Evolutionary conservation across 2,888 invertebrate species (phyloP), one percentile per base, ranked within the genome.

Genomic region (Drosophila kambysellisi): DNA sequence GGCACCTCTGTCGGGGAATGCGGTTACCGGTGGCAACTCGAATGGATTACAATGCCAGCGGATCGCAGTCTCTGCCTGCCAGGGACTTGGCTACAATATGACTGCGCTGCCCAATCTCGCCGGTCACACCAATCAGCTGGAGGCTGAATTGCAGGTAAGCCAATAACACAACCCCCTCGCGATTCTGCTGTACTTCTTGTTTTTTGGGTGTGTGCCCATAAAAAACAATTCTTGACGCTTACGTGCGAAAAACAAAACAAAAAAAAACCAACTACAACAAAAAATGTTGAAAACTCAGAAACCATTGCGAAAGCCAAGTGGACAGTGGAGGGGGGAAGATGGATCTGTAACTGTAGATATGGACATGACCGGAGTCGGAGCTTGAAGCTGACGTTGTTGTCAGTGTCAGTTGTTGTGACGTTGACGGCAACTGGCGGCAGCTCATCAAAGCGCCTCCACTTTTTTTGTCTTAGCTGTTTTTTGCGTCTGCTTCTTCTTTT

Each of bases 61-160:
- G 89, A 97, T 98, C 91, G 95, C 94, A 64, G 95, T 97, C 70
- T 95, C 96, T 52, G 94, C 96, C 93, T 98, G 98, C 92, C 95
- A 96, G 92, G 96, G 96, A 88, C 94, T 98, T 92, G 96, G 96
- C 82, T 98, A 98, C 94, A 97, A 97, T 94, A 95, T 96, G 94
- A 98, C 98, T 33, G 95, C 93, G 35, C 96, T 97, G 96, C 98
- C 98, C 59, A 98, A 98, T 94, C 95, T 97, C 74, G 95, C 97
- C 93, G 97, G 96, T 2, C 97, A 98, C 92, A 94, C 94, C 74
- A 96, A 96, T 91, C 97, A 97, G 93, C 95, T 96, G 86, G 96
- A 97, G 91, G 97, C 97, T 62, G 96, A 96, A 90, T 94, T 96
- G 91, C 95, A 95, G 95, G 96, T 97, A 94, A 95, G 94, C 43